Evolutionary conservation across 2,797 vertebrate genomes (phyloP).

Genomic region (Pangasius djambal): DNA sequence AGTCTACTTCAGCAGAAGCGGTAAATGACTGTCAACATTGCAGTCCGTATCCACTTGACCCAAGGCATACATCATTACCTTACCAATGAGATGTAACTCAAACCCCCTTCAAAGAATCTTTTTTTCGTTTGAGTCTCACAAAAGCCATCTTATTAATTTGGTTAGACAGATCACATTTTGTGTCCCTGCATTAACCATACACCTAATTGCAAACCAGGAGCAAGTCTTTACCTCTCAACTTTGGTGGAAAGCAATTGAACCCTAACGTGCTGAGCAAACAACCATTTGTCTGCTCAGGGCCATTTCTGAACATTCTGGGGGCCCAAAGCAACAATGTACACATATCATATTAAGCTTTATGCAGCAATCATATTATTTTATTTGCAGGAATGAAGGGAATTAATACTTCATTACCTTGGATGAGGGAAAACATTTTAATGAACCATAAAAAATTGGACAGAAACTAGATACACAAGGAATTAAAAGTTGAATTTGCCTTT

Average conservation of each 20-base stretch:
- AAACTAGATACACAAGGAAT: neutral
- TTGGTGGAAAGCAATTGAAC: constrained; percentile 12
- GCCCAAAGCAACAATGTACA: neutral
- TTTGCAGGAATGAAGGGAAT: neutral
- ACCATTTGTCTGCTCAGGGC: neutral
- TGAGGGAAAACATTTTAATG: neutral
- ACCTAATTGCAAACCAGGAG: neutral
- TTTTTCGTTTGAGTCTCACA: constrained; percentile 63
- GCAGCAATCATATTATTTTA: neutral
- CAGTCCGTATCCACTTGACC: constrained; percentile 81
- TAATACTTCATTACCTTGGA: neutral
- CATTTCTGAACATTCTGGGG: neutral
- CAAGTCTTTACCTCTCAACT: neutral
- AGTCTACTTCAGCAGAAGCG: constrained; percentile 83
- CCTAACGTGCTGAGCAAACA: neutral
- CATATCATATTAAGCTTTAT: neutral
- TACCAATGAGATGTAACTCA: constrained; percentile 83
- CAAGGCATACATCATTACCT: constrained; percentile 84
- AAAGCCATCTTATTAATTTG: constrained; percentile 54
- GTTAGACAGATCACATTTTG: constrained; percentile 39
- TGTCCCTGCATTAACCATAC: constrained; percentile 21
- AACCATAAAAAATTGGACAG: neutral
- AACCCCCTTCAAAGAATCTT: constrained; percentile 70
- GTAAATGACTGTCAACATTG: constrained; percentile 85
- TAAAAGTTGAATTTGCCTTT: neutral